Evolutionary conservation across 2,888 invertebrate genomes (phyloP), one percentile per base, ranked within the genome.

Genomic region (Polymixis lichenea): DNA sequence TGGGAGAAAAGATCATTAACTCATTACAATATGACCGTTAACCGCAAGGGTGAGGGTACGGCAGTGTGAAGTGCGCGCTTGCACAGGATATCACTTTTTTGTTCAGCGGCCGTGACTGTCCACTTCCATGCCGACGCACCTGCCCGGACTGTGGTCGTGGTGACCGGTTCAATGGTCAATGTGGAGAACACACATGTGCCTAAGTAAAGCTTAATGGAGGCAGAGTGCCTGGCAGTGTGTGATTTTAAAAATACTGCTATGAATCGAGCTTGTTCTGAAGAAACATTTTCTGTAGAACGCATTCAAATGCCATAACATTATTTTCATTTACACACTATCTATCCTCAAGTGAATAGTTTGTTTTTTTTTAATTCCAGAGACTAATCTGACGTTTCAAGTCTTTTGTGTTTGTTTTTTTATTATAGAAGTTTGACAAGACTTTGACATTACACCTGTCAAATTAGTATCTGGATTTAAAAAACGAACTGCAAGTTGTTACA

Each of bases 41-140:
- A 74, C 82, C 78, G 55, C 79, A 74, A 75, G 70, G 76, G 83
- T 72, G 75, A 77, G 74, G 76, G 76, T 67, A 68, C 68, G 76
- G 67, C 62, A 58, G 28, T 68, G 83, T 78, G 56, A 66, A 69
- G 62, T 46, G 61, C 78, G 75, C 62, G 79, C 72, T 74, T 77
- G 75, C 78, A 83, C 87, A 84, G 83, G 85, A 86, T 75, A 84
- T 84, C 86, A 75, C 62, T 74, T 87, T 86, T 87, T 85, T 88
- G 87, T 75, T 83, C 89, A 87, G 55, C 72, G 71, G 83, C 62
- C 83, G 83, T 87, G 89, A 88, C 80, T 77, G 60, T 75, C 60
- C 85, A 80, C 73, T 82, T 88, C 82, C 85, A 84, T 64, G 70
- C 72, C 77, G 72, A 56, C 78, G 78, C 87, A 88, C 86, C 82